Evolutionary conservation across 2,888 invertebrate species (phyloP).

Genomic region (Drosophila lutescens): DNA sequence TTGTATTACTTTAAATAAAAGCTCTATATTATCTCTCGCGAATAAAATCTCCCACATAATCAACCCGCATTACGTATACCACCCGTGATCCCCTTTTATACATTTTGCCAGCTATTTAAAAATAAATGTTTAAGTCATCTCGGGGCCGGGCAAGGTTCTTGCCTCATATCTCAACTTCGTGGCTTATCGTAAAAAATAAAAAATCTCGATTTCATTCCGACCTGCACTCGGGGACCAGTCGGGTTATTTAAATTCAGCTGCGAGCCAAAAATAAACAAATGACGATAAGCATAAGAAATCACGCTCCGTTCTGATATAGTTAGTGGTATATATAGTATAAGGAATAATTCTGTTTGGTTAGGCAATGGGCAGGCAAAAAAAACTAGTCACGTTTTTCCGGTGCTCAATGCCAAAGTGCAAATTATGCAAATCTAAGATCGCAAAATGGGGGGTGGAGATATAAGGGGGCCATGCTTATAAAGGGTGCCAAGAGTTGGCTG

Average conservation of each 20-base stretch:
- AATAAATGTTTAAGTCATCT: constrained; percentile 43
- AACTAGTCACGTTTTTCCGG: constrained; percentile 76
- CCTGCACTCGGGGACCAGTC: constrained; percentile 31
- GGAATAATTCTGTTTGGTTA: constrained; percentile 35
- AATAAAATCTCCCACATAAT: not conserved
- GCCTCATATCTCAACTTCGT: constrained; percentile 34
- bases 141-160: not conserved
- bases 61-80: constrained; percentile 29
- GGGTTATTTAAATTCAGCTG: constrained; percentile 45
- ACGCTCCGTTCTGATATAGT: constrained; percentile 40
- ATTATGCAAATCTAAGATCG: constrained; percentile 51
- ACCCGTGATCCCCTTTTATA: constrained; percentile 19
- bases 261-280: constrained; percentile 43
- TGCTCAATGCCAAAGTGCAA: constrained; percentile 54
- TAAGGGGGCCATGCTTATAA: not conserved
- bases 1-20: too few species aligned
- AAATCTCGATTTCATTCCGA: constrained; percentile 27
- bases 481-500: constrained; percentile 17
- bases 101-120: constrained; percentile 29
- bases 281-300: constrained; percentile 44
- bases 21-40: too few species aligned
- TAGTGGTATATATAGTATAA: constrained; percentile 27
- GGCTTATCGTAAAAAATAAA: constrained; percentile 45
- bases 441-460: not conserved
- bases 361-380: constrained; percentile 32